These are phyloP conservation scores for Perccottus glenii DNA, from an alignment of 2,113 vertebrate species.

Conservation along the genomic window DNA sequence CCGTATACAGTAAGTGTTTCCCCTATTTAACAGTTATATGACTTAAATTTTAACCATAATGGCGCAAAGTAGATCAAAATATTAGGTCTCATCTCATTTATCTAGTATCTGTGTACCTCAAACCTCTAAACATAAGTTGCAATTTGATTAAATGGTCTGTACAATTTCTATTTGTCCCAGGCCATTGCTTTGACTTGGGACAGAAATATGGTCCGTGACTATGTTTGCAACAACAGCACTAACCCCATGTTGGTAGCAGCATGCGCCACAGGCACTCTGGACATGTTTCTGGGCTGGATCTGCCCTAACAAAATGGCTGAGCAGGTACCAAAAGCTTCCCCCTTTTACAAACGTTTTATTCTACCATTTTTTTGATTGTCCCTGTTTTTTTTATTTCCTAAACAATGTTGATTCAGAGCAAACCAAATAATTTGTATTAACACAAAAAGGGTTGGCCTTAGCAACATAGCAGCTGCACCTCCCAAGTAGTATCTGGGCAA, in stretches of 20 bases:
- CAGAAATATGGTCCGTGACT: constrained; percentile 17
- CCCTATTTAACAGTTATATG: too few relatives aligned
- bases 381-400: constrained; percentile 9
- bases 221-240: constrained; percentile 60
- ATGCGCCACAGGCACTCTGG: constrained; percentile 44
- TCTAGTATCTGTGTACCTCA: background rate
- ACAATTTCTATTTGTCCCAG: constrained; percentile 36
- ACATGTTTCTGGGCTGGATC: constrained; percentile 62
- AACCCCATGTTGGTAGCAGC: constrained; percentile 25
- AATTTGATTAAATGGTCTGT: background rate
- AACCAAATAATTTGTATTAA: constrained; percentile 15
- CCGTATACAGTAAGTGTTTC: background rate
- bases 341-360: background rate
- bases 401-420: constrained; percentile 1
- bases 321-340: constrained; percentile 61
- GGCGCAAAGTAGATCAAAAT: too few relatives aligned
- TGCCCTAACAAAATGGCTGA: constrained; percentile 56
- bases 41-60: too few relatives aligned
- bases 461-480: constrained; percentile 37
- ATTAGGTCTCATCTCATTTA: too few relatives aligned
- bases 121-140: background rate
- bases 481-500: constrained; percentile 28
- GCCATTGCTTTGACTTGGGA: constrained; percentile 58
- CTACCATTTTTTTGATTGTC: background rate
- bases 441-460: constrained; percentile 10